Conservation (phyloP, 2,113 vertebrate genomes). For the Oryzias woworae region DNA sequence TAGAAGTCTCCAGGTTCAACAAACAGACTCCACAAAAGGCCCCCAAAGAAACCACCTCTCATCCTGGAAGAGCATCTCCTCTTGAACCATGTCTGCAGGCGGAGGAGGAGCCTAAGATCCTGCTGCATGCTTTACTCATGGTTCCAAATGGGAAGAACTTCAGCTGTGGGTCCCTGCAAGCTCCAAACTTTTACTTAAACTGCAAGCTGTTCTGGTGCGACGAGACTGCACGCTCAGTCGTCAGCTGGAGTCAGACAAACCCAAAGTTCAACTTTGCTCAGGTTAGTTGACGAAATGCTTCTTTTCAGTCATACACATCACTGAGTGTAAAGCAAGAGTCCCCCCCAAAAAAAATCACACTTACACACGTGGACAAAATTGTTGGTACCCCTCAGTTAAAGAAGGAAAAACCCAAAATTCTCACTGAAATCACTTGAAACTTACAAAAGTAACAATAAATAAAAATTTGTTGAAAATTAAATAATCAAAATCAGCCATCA, state of each 20-base stretch:
- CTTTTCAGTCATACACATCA: background rate
- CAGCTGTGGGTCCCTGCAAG: slow-evolving; percentile 36
- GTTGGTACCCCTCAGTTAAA: too few species aligned
- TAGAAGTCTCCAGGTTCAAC: slow-evolving; percentile 23
- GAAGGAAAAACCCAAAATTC: too few species aligned
- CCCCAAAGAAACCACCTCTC: background rate
- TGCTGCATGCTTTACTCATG: slow-evolving; percentile 89
- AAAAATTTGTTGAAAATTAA: too few species aligned
- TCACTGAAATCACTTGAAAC: too few species aligned
- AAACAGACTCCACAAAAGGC: background rate
- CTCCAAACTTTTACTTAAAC: slow-evolving; percentile 87
- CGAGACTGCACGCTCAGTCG: slow-evolving; percentile 80
- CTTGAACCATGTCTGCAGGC: slow-evolving; percentile 3
- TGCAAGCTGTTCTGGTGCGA: slow-evolving; percentile 90
- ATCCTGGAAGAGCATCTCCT: slow-evolving; percentile 7
- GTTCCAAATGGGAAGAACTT: slow-evolving; percentile 90
- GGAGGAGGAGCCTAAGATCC: slow-evolving; percentile 61
- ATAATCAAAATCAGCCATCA: too few species aligned
- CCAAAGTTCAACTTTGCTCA: slow-evolving; percentile 89
- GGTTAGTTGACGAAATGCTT: slow-evolving; percentile 69
- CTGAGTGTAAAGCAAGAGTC: background rate
- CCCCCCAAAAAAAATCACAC: too few species aligned
- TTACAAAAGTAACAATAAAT: too few species aligned
- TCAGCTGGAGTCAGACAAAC: slow-evolving; percentile 83
- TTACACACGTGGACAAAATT: too few species aligned